A percentile compares a stretch with the other conserved stretches of the same genome.
Evolutionary conservation across 2,113 vertebrate genomes (phyloP).

Genomic region (Scomber colias): DNA sequence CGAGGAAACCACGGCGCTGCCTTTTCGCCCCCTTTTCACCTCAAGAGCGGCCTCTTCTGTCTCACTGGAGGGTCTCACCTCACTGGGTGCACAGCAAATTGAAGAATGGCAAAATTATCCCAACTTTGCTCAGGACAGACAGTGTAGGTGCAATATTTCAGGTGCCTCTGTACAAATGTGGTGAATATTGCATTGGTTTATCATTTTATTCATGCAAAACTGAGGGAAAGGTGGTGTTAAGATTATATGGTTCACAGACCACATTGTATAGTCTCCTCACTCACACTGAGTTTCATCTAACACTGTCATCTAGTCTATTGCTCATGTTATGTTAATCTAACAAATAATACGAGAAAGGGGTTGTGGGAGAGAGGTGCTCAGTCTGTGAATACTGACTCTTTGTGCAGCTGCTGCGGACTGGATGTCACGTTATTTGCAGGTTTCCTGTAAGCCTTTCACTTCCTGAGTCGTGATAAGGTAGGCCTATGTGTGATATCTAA

Average conservation of each 20-base stretch:
- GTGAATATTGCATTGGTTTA: not conserved
- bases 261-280: not conserved
- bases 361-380: not conserved
- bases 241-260: not conserved
- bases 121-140: not conserved
- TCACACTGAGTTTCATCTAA: not conserved
- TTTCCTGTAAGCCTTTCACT: not conserved
- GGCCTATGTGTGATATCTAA: conserved; percentile 24
- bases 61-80: conserved; percentile 2
- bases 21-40: conserved; percentile 55
- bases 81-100: too few species aligned
- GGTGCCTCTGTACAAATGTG: not conserved
- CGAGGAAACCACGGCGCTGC: conserved; percentile 38
- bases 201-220: not conserved
- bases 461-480: not conserved
- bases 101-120: not conserved
- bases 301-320: not conserved
- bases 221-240: not conserved
- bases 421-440: conserved; percentile 15
- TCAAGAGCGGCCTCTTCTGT: conserved; percentile 79
- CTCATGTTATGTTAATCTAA: not conserved
- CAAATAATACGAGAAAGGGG: not conserved
- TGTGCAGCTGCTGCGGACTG: too few species aligned
- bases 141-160: not conserved
- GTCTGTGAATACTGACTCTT: not conserved